Evolutionary conservation across 2,888 invertebrate genomes (phyloP).

Genomic region (Mesopsocus fuscifrons): DNA sequence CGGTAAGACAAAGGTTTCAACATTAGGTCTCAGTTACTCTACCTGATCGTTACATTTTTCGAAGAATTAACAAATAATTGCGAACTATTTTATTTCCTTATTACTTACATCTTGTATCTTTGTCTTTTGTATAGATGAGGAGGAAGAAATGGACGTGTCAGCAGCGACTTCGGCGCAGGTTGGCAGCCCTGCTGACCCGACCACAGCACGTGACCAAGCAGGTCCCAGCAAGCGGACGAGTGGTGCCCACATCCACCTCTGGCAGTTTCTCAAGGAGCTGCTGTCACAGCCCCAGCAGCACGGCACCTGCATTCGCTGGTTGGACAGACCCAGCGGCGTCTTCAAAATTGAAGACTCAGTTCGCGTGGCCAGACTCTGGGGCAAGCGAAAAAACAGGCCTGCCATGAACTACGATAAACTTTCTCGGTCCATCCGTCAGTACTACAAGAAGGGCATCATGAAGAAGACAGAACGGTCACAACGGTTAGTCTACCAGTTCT

Average conservation of each 20-base stretch:
- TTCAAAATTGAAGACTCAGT: constrained; percentile 99
- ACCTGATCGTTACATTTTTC: too few species aligned
- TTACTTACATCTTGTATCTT: too few species aligned
- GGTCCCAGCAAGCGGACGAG: constrained; percentile 23
- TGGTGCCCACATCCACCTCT: constrained; percentile 87
- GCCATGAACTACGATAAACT: constrained; percentile 99
- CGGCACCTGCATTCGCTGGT: constrained; percentile 92
- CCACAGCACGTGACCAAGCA: background rate
- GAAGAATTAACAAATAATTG: too few species aligned
- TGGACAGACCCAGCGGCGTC: constrained; percentile 82
- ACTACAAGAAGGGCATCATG: constrained; percentile 99
- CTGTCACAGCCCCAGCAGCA: constrained; percentile 73
- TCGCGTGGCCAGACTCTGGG: constrained; percentile 94
- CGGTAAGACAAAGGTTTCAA: constrained; percentile 36
- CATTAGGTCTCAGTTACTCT: background rate
- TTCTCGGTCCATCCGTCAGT: constrained; percentile 91
- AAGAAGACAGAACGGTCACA: constrained; percentile 97
- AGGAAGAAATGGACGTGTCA: constrained; percentile 28
- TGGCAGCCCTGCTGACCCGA: constrained; percentile 23
- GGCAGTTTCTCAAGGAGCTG: constrained; percentile 97
- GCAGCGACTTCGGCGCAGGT: constrained; percentile 20
- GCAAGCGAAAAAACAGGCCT: constrained; percentile 90
- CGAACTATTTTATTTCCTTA: too few species aligned
- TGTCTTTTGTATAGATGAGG: constrained; percentile 30
- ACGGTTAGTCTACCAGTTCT: constrained; percentile 96